A percentile compares a stretch with the other conserved stretches of the same genome.
These are phyloP conservation scores for Ictalurus furcatus DNA, from an alignment of 2,113 vertebrate species.

Conservation along the genomic window DNA sequence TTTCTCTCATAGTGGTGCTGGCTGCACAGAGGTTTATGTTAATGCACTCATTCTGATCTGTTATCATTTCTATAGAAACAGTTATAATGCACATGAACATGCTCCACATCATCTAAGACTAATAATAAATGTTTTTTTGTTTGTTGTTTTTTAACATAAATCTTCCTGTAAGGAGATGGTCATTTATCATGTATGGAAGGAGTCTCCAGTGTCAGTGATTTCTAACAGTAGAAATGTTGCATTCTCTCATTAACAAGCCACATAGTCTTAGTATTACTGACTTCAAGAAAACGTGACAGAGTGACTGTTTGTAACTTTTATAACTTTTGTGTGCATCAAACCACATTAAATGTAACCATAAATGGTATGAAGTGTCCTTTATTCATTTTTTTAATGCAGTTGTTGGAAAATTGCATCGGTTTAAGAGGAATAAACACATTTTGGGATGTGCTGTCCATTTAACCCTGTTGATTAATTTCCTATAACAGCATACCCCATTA, in stretches of 20 bases:
- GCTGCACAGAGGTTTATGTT: background rate
- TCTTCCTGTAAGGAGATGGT: background rate
- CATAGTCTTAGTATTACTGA: background rate
- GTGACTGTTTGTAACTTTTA: background rate
- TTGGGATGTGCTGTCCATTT: background rate
- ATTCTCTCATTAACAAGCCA: background rate
- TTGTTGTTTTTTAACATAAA: no score
- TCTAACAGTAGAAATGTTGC: background rate
- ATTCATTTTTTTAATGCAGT: no score
- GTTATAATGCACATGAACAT: background rate
- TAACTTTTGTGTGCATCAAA: background rate
- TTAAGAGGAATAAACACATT: no score
- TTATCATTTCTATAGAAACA: background rate
- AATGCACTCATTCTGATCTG: background rate
- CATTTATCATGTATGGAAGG: no score
- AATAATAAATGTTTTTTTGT: background rate
- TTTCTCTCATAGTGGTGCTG: background rate
- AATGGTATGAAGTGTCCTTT: background rate
- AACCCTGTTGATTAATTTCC: background rate
- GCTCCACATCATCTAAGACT: background rate
- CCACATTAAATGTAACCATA: background rate
- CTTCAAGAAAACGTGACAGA: background rate
- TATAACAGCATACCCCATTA: background rate
- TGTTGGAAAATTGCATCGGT: no score
- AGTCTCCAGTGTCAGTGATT: no score